phyloP scores from a whole-genome alignment of 2,888 invertebrate species.

The Cyaniris semiargus region DNA sequence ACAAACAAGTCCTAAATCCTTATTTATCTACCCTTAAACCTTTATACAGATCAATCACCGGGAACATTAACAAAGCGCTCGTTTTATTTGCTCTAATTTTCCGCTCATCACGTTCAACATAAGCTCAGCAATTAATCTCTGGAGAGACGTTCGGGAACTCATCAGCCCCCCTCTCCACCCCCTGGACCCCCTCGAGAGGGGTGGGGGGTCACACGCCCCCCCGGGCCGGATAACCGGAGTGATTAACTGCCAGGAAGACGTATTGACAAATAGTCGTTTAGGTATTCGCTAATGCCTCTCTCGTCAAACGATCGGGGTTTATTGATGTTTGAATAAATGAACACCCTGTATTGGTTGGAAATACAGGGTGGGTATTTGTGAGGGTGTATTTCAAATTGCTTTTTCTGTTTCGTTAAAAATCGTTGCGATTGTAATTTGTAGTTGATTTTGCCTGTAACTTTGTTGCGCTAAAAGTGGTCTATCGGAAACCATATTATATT shows the following conservation, averaged over 20 bases:
- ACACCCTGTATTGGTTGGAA: slow-evolving; percentile 9
- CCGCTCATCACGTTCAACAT: slow-evolving; percentile 63
- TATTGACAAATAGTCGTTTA: slow-evolving; percentile 79
- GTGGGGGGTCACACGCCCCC: slow-evolving; percentile 37
- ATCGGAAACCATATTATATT: too few relatives aligned
- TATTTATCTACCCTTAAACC: neutral
- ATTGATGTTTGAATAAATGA: slow-evolving; percentile 38
- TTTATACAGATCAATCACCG: slow-evolving; percentile 28
- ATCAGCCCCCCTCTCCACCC: slow-evolving; percentile 47
- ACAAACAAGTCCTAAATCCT: neutral
- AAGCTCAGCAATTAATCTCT: slow-evolving; percentile 76
- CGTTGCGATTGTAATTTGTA: neutral
- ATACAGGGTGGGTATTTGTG: neutral
- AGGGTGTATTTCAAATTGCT: neutral
- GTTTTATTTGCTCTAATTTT: slow-evolving; percentile 56
- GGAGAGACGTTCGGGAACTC: slow-evolving; percentile 57
- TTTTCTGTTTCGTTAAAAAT: neutral
- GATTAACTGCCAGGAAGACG: slow-evolving; percentile 78
- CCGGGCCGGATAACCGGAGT: slow-evolving; percentile 66
- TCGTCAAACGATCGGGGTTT: slow-evolving; percentile 68
- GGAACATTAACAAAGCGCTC: slow-evolving; percentile 36
- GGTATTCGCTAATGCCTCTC: slow-evolving; percentile 76
- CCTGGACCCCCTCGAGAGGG: slow-evolving; percentile 38
- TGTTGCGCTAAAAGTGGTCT: too few relatives aligned
- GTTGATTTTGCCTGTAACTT: too few relatives aligned